A percentile compares a stretch with the other conserved stretches of the same genome.
Evolutionary conservation across 2,113 vertebrate genomes (phyloP).

Genomic region (Platysternon megacephalum): DNA sequence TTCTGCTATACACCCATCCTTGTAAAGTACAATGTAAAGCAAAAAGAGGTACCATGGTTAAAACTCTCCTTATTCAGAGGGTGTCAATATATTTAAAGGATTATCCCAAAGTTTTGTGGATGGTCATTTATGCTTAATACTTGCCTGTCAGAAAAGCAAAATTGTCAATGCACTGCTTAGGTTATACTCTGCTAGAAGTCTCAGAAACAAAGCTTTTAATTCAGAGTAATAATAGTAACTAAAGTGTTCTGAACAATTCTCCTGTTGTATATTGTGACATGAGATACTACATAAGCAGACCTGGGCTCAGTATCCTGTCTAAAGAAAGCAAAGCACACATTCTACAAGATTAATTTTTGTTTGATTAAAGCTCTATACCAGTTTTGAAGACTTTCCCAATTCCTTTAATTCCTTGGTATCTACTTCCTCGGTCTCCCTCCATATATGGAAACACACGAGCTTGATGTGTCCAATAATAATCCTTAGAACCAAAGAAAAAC

Average conservation of each 20-base stretch:
- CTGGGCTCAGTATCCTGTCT: neutral
- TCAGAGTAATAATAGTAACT: neutral
- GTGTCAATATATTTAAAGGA: neutral
- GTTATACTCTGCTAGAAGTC: neutral
- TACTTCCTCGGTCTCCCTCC: constrained; percentile 96
- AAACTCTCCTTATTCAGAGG: neutral
- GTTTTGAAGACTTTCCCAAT: constrained; percentile 98
- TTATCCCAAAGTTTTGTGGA: neutral
- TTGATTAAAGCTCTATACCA: constrained; percentile 76
- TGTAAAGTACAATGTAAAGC: neutral
- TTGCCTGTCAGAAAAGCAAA: neutral
- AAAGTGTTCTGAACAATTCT: neutral
- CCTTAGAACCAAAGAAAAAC: constrained; percentile 99
- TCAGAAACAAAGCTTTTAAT: neutral
- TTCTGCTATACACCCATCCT: neutral
- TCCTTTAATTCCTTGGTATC: constrained; percentile 88
- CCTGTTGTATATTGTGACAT: neutral
- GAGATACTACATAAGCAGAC: neutral
- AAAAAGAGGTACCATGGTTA: neutral
- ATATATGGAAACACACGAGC: constrained; percentile 97
- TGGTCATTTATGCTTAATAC: neutral
- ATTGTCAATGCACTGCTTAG: neutral
- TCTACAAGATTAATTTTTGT: neutral
- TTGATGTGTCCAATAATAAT: constrained; percentile 99
- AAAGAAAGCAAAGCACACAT: neutral